Evolutionary conservation across 2,797 vertebrate species (phyloP), one percentile per base, ranked within the genome.

Genomic region (Chelmon rostratus): DNA sequence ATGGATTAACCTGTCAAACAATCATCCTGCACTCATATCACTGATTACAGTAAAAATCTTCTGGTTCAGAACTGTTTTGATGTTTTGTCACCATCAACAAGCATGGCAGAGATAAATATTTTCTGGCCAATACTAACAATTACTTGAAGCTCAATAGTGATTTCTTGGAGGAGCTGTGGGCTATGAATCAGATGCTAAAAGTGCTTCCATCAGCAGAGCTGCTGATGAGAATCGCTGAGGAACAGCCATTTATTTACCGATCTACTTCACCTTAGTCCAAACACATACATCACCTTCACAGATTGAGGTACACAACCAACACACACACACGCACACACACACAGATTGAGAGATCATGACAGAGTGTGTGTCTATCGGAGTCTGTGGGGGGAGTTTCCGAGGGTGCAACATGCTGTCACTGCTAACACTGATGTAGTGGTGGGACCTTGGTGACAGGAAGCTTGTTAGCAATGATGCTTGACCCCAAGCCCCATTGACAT

Each of bases 141-240:
- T 81, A 66, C 47, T 81, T 47, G 16, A 64, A 69, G 52, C 73
- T 75, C 31, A 19, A n/a, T 58, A 80, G 64, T 40, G 72, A 90
- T 76, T 85, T 84, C 72, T 82, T 69, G 57, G 28, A 68, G 75
- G 37, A 78, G 46, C 50, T 15, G 61, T 3, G 68, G 74, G 66
- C 23, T 25, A 49, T 76, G 67, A 89, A 88, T 89, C 35, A 83
- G 73, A 63, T 2, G 35, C 50, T 3, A 15, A 78, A 83, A 47
- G 7, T 63, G 84, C 86, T 82, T 82, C 76, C 49, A 68, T 91
- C 89, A 63, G 86, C 86, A 85, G 53, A 70, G 53, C 73, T 0
- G 16, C 73, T 78, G 73, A 82, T 68, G 75, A 78, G 73, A 81
- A 65, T 46, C 59, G 67, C 69, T 28, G 52, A 71, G 56, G 52